Base-by-base conservation (phyloP, 1,140 invertebrate genomes). In the Samia ricini region DNA sequence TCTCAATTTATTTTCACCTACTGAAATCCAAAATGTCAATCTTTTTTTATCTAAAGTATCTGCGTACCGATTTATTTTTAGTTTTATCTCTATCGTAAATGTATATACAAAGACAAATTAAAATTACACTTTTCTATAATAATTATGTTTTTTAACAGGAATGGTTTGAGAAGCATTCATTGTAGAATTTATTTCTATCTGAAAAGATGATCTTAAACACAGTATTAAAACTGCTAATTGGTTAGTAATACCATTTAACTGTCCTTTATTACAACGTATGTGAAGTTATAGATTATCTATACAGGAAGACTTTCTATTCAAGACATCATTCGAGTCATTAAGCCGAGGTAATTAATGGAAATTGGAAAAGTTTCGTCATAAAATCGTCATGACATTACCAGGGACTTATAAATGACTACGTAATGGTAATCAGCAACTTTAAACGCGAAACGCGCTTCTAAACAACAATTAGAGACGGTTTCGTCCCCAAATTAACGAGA, bases 311-410 rank as follows among this genome's bases (percentile, higher is more conserved):
- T 1, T 42, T 42, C 12, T 42, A 42, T 42, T 42, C 33, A 42
- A 42, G 33, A 42, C 33, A 42, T 42, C 33, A 12, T 42, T 15
- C 33, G 8, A 42, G 4, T 42, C 33, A 42, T 42, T 42, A 42
- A 42, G 15, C 8, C 56, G 51, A 51, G 23, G 68, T 64, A 71
- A 82, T 75, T 77, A 69, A 77, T 70, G 75, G 80, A 79, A 83
- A 86, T 85, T 77, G 76, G 80, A 81, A 86, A 86, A 85, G 79
- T 86, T 86, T 42, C 33, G 7, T 42, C 7, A 42, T 72, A 71
- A 71, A 79, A 52, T 18, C 22, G 51, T 15, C 33, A 61, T n/a
- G 21, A 5, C 36, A 29, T 19, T 15, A 60, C 22, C 58, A 12
- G n/a, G 33, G 58, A 7, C 15, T 12, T 52, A 19, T 55, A 55